phyloP scores from a whole-genome alignment of 2,888 invertebrate genomes.

The Ophonus ardosiacus region DNA sequence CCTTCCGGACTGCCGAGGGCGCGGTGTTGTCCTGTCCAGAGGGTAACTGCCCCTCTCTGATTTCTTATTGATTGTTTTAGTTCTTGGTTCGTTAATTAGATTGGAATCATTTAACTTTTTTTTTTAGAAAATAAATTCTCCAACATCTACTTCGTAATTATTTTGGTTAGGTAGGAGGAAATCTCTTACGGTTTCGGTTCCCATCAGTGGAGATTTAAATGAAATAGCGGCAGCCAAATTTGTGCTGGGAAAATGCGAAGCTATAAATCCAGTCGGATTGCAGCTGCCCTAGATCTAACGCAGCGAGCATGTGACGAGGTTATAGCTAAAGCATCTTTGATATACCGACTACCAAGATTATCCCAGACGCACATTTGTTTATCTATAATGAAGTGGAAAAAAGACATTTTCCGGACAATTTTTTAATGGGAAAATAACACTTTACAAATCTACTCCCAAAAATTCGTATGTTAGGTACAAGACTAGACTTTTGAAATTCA shows the following conservation, averaged over 20 bases:
- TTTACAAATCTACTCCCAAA: too few species aligned
- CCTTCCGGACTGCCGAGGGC: background rate
- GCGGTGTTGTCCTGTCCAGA: background rate
- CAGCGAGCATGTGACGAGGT: background rate
- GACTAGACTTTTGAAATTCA: too few species aligned
- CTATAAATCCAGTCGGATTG: constrained; percentile 48
- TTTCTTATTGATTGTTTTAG: constrained; percentile 4
- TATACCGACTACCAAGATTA: background rate
- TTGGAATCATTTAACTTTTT: background rate
- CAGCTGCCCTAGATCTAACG: constrained; percentile 7
- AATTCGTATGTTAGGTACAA: too few species aligned
- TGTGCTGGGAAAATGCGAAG: constrained; percentile 36
- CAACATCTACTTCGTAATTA: background rate
- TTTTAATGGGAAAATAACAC: background rate
- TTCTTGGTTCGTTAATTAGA: background rate
- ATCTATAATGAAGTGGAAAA: too few species aligned
- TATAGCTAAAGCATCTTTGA: background rate
- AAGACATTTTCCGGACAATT: background rate
- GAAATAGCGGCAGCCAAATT: constrained; percentile 54
- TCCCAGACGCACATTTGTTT: background rate
- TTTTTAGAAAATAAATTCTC: background rate
- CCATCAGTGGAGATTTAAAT: constrained; percentile 50
- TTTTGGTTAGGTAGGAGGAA: background rate
- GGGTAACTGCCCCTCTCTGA: background rate
- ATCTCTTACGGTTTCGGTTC: background rate